Conservation (phyloP, 2,888 invertebrate genomes). For the Thera britannica region DNA sequence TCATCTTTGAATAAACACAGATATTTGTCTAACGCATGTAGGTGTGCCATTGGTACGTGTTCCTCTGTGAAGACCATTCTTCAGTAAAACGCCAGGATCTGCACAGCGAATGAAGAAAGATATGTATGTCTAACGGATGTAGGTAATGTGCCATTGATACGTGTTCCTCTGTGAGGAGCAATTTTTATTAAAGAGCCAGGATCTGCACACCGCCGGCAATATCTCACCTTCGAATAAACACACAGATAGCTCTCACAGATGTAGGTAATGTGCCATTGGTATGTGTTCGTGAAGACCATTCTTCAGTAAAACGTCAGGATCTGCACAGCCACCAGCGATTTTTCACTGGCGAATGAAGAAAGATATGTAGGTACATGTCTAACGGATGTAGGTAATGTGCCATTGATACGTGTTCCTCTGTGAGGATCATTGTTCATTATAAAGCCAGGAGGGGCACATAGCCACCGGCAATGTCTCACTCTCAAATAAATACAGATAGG, state of each 20-base stretch:
- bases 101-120: no score
- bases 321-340: constrained; percentile 56
- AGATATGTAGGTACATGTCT: constrained; percentile 11
- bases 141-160: no score
- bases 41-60: no score
- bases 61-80: neutral
- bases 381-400: neutral
- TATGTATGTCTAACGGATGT: neutral
- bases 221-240: no score
- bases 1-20: no score
- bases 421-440: no score
- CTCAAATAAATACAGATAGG: constrained; percentile 37
- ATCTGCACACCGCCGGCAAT: no score
- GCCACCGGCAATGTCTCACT: constrained; percentile 66
- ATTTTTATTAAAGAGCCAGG: no score
- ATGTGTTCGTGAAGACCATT: neutral
- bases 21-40: neutral
- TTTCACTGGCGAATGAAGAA: constrained; percentile 58
- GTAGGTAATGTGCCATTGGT: no score
- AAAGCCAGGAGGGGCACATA: constrained; percentile 44
- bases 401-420: neutral
- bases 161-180: neutral
- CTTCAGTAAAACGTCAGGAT: neutral
- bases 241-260: no score
- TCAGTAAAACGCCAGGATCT: neutral